Evolutionary conservation across 2,113 vertebrate species (phyloP).

Genomic region (Microtus montanus): DNA sequence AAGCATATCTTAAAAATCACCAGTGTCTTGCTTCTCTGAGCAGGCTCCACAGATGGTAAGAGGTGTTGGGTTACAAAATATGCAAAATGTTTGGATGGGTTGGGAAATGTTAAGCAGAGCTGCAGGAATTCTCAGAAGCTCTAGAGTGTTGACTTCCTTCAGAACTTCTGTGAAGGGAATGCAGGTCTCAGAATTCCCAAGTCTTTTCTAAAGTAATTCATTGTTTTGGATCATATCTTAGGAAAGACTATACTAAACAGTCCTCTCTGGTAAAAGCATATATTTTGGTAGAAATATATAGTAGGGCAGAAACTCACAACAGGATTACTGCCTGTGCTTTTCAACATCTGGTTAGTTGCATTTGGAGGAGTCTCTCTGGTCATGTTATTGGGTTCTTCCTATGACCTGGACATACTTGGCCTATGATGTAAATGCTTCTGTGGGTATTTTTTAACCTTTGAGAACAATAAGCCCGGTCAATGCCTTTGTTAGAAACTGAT

Average conservation of each 20-base stretch:
- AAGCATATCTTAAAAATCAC: constrained; percentile 28
- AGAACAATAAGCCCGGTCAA: constrained; percentile 66
- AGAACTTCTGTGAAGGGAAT: neutral
- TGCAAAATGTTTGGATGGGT: neutral
- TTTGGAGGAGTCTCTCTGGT: constrained; percentile 15
- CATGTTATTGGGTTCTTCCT: constrained; percentile 40
- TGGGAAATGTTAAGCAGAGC: constrained; percentile 21
- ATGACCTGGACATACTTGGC: constrained; percentile 55
- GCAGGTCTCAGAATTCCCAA: neutral
- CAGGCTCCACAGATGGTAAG: constrained; percentile 17
- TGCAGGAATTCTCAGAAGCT: constrained; percentile 51
- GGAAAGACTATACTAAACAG: neutral
- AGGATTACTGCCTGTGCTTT: neutral
- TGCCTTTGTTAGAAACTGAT: constrained; percentile 41
- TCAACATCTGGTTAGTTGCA: constrained; percentile 13
- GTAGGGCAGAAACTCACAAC: neutral
- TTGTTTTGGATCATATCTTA: constrained; percentile 35
- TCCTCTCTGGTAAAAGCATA: neutral
- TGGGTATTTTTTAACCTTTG: constrained; percentile 71
- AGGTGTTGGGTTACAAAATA: constrained; percentile 35
- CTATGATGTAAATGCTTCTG: constrained; percentile 53
- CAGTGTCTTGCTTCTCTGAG: neutral
- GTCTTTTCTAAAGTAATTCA: neutral
- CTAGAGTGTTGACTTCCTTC: neutral
- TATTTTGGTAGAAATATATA: neutral